These are phyloP conservation scores for Megamerina dolium DNA, from an alignment of 2,888 invertebrate species.

Conservation along the genomic window DNA sequence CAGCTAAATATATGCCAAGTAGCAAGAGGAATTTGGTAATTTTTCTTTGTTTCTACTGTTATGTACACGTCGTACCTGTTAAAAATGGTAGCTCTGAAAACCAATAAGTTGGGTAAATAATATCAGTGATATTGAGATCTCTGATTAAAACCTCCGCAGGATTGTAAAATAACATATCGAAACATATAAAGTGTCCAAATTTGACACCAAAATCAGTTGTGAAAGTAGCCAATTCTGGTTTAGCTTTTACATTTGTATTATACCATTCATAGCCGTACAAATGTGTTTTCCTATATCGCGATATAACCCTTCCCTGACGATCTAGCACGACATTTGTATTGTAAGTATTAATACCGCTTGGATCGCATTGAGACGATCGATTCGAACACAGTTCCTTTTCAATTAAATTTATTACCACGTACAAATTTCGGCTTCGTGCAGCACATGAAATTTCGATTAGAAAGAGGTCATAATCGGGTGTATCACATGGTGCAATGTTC, in stretches of 20 bases:
- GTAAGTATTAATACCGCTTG: conserved; percentile 49
- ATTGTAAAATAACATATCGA: conserved; percentile 71
- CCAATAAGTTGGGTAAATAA: conserved; percentile 66
- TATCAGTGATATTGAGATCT: conserved; percentile 34
- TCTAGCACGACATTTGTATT: conserved; percentile 77
- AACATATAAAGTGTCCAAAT: conserved; percentile 77
- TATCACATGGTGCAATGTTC: conserved; percentile 38
- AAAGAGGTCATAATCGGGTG: conserved; percentile 27
- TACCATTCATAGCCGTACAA: conserved; percentile 51
- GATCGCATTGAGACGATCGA: conserved; percentile 15
- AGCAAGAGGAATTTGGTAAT: neutral
- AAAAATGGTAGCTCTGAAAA: conserved; percentile 69
- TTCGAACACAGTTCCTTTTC: conserved; percentile 51
- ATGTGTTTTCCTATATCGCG: conserved; percentile 47
- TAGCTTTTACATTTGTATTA: conserved; percentile 45
- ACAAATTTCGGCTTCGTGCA: conserved; percentile 51
- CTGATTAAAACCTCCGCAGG: conserved; percentile 55
- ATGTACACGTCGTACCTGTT: conserved; percentile 26
- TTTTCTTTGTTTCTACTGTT: neutral
- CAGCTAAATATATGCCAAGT: conserved; percentile 33
- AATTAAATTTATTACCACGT: conserved; percentile 51
- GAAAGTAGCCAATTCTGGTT: conserved; percentile 58
- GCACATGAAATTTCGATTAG: conserved; percentile 53
- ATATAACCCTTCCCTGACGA: conserved; percentile 61
- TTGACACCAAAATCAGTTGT: conserved; percentile 69